These are phyloP conservation scores for Clitarchus hookeri DNA, from an alignment of 2,888 invertebrate genomes.

Conservation along the genomic window DNA sequence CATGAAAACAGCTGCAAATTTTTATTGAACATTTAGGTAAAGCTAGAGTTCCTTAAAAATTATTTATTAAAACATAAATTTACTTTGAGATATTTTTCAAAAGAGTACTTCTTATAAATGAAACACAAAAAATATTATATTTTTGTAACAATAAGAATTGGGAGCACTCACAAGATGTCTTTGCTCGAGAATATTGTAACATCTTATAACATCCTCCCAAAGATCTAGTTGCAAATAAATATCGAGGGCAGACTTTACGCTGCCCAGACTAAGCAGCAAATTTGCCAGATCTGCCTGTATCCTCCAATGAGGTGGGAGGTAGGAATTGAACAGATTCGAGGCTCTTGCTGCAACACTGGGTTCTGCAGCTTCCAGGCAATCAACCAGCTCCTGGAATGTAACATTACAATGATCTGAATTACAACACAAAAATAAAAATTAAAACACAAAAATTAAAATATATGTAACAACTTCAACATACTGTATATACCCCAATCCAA, in stretches of 20 bases:
- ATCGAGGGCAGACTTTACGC: constrained; percentile 83
- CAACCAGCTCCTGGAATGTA: constrained; percentile 60
- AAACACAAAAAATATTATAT: too few relatives aligned
- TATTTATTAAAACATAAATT: too few relatives aligned
- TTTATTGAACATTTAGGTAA: too few relatives aligned
- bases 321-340: constrained; percentile 70
- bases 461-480: too few relatives aligned
- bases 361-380: constrained; percentile 56
- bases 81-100: too few relatives aligned
- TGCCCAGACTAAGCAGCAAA: constrained; percentile 77
- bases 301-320: constrained; percentile 75
- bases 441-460: too few relatives aligned
- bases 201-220: constrained; percentile 93
- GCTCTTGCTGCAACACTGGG: constrained; percentile 57
- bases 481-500: too few relatives aligned
- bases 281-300: constrained; percentile 79
- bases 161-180: constrained; percentile 70
- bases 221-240: constrained; percentile 73
- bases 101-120: too few relatives aligned
- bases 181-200: constrained; percentile 83
- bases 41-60: too few relatives aligned
- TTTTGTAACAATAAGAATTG: too few relatives aligned
- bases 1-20: too few relatives aligned
- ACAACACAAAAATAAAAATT: background rate
- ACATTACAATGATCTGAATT: background rate